phyloP scores from a whole-genome alignment of 2,888 invertebrate species.

The Chaitophorus viminalis region DNA sequence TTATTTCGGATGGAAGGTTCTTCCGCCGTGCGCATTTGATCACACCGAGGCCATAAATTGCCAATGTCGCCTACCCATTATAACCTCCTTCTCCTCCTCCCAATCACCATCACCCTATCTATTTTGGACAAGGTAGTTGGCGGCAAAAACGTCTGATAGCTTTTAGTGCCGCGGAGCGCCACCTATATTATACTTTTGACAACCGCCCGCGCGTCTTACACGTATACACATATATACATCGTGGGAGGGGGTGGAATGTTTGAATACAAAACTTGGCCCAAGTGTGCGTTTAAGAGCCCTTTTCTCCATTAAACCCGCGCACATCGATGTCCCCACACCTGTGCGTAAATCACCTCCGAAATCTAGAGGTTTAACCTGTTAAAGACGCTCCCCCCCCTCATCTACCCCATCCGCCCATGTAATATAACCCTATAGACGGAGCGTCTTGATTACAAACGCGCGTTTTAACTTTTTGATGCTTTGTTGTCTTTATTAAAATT shows the following conservation, averaged over 20 bases:
- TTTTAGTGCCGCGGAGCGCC: slow-evolving; percentile 11
- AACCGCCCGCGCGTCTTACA: slow-evolving; percentile 14
- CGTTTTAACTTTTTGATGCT: not conserved
- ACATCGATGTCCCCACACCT: slow-evolving; percentile 43
- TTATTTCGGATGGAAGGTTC: slow-evolving; percentile 54
- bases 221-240: not conserved
- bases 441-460: slow-evolving; percentile 13
- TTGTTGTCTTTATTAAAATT: not conserved
- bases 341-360: slow-evolving; percentile 35
- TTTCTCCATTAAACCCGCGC: slow-evolving; percentile 38
- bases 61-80: slow-evolving; percentile 15
- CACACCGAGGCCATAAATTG: slow-evolving; percentile 46
- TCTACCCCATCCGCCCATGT: not conserved
- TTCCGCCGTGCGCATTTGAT: slow-evolving; percentile 47
- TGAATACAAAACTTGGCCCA: slow-evolving; percentile 59
- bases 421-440: not conserved
- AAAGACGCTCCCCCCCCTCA: slow-evolving; percentile 26
- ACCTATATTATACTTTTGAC: slow-evolving; percentile 50
- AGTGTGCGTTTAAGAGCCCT: slow-evolving; percentile 59
- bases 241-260: slow-evolving; percentile 7
- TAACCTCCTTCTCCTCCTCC: not conserved
- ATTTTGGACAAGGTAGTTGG: slow-evolving; percentile 46
- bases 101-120: slow-evolving; percentile 4
- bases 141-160: slow-evolving; percentile 56
- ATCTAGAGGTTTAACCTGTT: slow-evolving; percentile 30